Evolutionary conservation across 2,113 vertebrate genomes (phyloP), one percentile per base, ranked within the genome.

Genomic region (Xenopus laevis): DNA sequence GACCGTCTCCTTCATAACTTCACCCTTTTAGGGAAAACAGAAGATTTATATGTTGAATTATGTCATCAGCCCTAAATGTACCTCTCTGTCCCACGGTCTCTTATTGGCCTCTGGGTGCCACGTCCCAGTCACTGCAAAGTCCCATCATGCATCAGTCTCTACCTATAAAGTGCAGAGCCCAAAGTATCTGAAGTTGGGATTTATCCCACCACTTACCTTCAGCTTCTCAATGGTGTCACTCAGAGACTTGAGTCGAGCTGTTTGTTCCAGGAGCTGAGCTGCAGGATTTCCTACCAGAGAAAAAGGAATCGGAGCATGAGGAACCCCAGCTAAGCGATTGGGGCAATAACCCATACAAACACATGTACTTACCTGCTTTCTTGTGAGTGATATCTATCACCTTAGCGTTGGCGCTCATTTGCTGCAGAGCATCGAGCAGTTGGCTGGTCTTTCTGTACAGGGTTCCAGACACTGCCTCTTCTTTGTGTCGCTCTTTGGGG

Each of bases 361-460:
- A 2, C 44, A 0, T 6, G 58, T 17, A 71, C 83, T 10, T 71
- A 97, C 96, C 92, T 27, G 94, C 92, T 64, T 89, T 95, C 73
- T 84, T 88, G 47, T 93, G 94, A 0, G 91, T 96, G 83, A 98
- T 84, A 80, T 97, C 94, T 78, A 99, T 84, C 12, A 98, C 94
- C 69, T 92, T 95, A 60, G 93, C 85, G 1, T 90, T 92, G 59
- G 95, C 89, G 3, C 96, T 98, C 91, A 98, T 93, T 82, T 95
- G 94, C 74, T 97, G 91, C 72, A 98, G 83, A 0, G 92, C 94
- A 77, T 95, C 94, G 83, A 97, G 87, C 1, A 99, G 90, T 83
- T 98, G 94, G 83, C 85, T 93, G 4, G 89, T 97, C 82, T 96
- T 96, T 46, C 95, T 93, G 78, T 95, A 98, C 23, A 98, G 91